Evolutionary conservation across 2,888 invertebrate genomes (phyloP), one percentile per base, ranked within the genome.

Genomic region (Drosophila koepferae): DNA sequence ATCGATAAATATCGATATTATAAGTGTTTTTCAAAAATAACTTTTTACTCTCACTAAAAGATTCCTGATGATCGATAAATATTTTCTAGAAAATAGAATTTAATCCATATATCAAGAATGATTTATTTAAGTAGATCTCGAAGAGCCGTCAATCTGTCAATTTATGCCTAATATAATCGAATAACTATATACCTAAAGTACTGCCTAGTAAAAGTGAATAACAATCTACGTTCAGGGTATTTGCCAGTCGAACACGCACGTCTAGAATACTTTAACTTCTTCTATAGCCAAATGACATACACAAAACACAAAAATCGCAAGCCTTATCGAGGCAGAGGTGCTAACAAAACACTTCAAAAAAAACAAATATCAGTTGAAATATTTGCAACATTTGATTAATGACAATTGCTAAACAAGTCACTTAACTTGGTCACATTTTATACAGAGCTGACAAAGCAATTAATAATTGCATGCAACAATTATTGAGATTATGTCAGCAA

Each of bases 241-340:
- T 34, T 51, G 51, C 14, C 12, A 51, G 51, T 51, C 34, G 3
- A 18, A 4, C 18, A 31, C n/a, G 31, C 31, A 6, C 49, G 5
- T 3, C 7, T 2, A 49, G 5, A 31, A 2, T 12, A 31, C 31
- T n/a, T 10, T 9, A 10, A 9, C 16, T 23, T 48, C 18, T 18
- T 20, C 3, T 7, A 20, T 31, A 28, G 23, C 56, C 40, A 34
- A 28, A 31, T 14, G 28, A 41, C 9, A 8, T 28, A 3, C 28
- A 12, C n/a, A 28, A 56, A 43, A 12, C 18, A 14, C 18, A 14
- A 31, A 18, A 31, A 12, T 31, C 20, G 2, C 2, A 53, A 61
- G 46, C 23, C 43, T 61, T 74, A 76, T 74, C 77, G 18, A 59
- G 34, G 3, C 36, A n/a, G 12, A 49, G 9, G 14, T 31, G 36